Evolutionary conservation across 2,888 invertebrate species (phyloP).

Genomic region (Entomobrya multifasciata): DNA sequence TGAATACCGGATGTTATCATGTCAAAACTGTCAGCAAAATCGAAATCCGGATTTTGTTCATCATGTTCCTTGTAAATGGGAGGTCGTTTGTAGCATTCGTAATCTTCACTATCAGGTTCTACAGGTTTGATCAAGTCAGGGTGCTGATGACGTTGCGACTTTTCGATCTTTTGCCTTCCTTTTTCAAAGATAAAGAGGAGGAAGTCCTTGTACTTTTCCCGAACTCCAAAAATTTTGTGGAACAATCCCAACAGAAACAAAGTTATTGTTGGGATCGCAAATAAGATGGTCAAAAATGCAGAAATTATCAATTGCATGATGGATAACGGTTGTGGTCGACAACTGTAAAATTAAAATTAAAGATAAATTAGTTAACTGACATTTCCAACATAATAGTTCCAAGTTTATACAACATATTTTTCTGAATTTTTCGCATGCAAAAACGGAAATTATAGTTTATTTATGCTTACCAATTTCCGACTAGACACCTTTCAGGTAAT

Average conservation of each 20-base stretch:
- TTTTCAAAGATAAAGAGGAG: slow-evolving; percentile 72
- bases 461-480: not conserved
- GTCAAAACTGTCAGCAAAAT: slow-evolving; percentile 87
- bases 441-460: too few relatives aligned
- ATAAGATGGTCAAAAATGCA: slow-evolving; percentile 57
- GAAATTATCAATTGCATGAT: slow-evolving; percentile 68
- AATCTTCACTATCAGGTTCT: slow-evolving; percentile 46
- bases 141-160: slow-evolving; percentile 29
- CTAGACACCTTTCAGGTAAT: not conserved
- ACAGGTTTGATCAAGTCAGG: slow-evolving; percentile 1
- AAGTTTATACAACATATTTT: too few relatives aligned
- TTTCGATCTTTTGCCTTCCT: slow-evolving; percentile 68
- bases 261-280: slow-evolving; percentile 69
- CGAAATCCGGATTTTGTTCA: slow-evolving; percentile 77
- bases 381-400: too few relatives aligned
- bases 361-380: too few relatives aligned
- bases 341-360: too few relatives aligned
- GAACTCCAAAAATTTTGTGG: slow-evolving; percentile 72
- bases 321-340: too few relatives aligned
- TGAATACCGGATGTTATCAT: slow-evolving; percentile 96
- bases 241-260: slow-evolving; percentile 65
- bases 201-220: slow-evolving; percentile 71
- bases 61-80: slow-evolving; percentile 44
- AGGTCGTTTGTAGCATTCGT: not conserved
- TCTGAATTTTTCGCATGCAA: too few relatives aligned